Percentiles rank a stretch among this genome's conserved stretches.
Evolutionary conservation across 1,140 invertebrate genomes (phyloP).

Genomic region (Zophobas atratus): DNA sequence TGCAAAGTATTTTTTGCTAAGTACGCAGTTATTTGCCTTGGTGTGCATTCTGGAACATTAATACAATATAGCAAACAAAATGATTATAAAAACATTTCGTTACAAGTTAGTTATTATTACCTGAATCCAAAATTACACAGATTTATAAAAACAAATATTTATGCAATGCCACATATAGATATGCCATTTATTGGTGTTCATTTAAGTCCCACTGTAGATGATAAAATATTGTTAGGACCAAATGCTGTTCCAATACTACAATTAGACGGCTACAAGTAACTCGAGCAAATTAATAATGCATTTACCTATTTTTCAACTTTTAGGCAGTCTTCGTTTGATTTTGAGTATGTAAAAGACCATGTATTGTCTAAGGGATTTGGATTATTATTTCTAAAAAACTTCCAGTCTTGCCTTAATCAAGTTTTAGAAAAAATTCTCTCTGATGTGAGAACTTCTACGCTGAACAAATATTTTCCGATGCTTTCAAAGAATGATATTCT

Average conservation of each 20-base stretch:
- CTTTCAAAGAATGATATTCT: slow-evolving; percentile 82
- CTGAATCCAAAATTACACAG: slow-evolving; percentile 84
- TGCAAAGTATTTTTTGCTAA: slow-evolving; percentile 72
- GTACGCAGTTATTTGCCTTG: slow-evolving; percentile 94
- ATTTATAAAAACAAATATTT: slow-evolving; percentile 94
- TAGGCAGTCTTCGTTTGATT: slow-evolving; percentile 86
- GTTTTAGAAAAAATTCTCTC: slow-evolving; percentile 86
- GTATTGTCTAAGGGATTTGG: slow-evolving; percentile 87
- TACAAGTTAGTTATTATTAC: slow-evolving; percentile 96
- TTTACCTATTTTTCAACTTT: slow-evolving; percentile 56
- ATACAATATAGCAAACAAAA: slow-evolving; percentile 87
- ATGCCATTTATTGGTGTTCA: slow-evolving; percentile 99
- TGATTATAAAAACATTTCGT: slow-evolving; percentile 95
- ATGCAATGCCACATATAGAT: slow-evolving; percentile 96
- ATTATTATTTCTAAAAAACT: slow-evolving; percentile 87
- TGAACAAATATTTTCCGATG: slow-evolving; percentile 90
- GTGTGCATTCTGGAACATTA: slow-evolving; percentile 92
- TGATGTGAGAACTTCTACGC: slow-evolving; percentile 83
- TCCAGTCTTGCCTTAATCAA: slow-evolving; percentile 88
- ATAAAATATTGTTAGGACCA: slow-evolving; percentile 94
- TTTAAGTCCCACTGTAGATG: slow-evolving; percentile 97
- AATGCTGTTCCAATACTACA: slow-evolving; percentile 97
- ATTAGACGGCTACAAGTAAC: slow-evolving; percentile 92
- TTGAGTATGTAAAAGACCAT: slow-evolving; percentile 86
- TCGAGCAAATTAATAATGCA: slow-evolving; percentile 8